Conservation (phyloP, 2,797 vertebrate genomes). For the Alfaro cultratus region DNA sequence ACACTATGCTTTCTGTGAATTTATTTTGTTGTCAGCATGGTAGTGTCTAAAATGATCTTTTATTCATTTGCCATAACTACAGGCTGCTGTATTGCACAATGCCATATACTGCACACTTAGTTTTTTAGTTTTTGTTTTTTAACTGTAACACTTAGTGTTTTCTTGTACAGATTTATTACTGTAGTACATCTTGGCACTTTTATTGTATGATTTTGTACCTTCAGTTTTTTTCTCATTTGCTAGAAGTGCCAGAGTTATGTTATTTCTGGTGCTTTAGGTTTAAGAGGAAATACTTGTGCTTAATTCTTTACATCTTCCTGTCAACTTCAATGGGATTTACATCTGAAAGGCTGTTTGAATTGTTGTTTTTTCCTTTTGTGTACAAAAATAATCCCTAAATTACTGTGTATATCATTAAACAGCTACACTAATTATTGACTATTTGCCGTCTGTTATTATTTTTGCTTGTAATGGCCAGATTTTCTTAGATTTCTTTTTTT, state of each 20-base stretch:
- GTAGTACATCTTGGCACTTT: slow-evolving; percentile 76
- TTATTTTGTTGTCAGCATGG: slow-evolving; percentile 66
- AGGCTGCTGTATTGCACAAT: slow-evolving; percentile 79
- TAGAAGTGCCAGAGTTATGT: slow-evolving; percentile 58
- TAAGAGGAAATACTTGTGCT: slow-evolving; percentile 59
- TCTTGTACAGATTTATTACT: slow-evolving; percentile 67
- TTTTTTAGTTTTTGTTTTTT: slow-evolving; percentile 19
- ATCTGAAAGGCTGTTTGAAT: slow-evolving; percentile 57
- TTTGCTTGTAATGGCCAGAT: background rate
- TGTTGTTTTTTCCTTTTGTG: slow-evolving; percentile 65
- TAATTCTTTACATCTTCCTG: slow-evolving; percentile 51
- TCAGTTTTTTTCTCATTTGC: slow-evolving; percentile 48
- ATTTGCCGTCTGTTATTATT: background rate
- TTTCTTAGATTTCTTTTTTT: background rate
- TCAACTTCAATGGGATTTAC: slow-evolving; percentile 50
- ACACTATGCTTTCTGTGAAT: slow-evolving; percentile 72
- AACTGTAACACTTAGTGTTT: slow-evolving; percentile 65
- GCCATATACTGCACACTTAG: slow-evolving; percentile 72
- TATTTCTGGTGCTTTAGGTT: slow-evolving; percentile 65
- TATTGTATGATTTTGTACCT: slow-evolving; percentile 65
- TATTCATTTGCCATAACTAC: slow-evolving; percentile 74
- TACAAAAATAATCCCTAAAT: slow-evolving; percentile 62
- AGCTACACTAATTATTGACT: slow-evolving; percentile 54
- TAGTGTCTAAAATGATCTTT: slow-evolving; percentile 74
- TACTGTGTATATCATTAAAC: slow-evolving; percentile 77